Evolutionary conservation across 2,797 vertebrate species (phyloP).

Genomic region (Arrhamphus sclerolepis): DNA sequence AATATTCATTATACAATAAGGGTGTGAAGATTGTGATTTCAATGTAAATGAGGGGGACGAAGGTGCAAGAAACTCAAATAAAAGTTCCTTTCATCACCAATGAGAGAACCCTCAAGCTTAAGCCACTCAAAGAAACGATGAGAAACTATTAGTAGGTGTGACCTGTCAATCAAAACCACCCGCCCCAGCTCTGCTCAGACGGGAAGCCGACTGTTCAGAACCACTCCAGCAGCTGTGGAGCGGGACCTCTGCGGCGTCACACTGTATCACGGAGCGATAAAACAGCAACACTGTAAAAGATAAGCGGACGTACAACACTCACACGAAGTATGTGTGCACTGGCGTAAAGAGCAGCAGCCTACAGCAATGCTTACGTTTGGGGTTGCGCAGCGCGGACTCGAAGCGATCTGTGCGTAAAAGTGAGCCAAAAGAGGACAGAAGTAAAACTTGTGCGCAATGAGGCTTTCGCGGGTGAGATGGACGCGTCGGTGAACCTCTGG

Average conservation of each 20-base stretch:
- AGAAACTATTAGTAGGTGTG: conserved; percentile 53
- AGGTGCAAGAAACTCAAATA: not conserved
- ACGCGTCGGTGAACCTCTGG: conserved; percentile 29
- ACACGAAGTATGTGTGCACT: conserved; percentile 57
- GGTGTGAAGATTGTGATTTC: not conserved
- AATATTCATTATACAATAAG: not conserved
- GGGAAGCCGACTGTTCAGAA: conserved; percentile 52
- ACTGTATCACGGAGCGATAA: conserved; percentile 33
- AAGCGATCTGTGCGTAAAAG: conserved; percentile 55
- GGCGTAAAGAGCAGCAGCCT: not conserved
- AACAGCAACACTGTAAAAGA: conserved; percentile 67
- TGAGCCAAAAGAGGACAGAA: conserved; percentile 20
- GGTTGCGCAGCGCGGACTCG: conserved; percentile 16
- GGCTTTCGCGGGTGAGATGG: conserved; percentile 37
- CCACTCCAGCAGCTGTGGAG: conserved; percentile 59
- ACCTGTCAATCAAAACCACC: conserved; percentile 69
- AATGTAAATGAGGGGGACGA: not conserved
- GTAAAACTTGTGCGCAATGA: conserved; percentile 12
- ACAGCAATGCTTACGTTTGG: conserved; percentile 34
- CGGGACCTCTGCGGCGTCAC: conserved; percentile 43
- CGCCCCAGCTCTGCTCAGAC: conserved; percentile 57
- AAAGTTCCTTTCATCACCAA: not conserved
- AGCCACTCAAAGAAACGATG: conserved; percentile 20
- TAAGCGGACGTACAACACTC: conserved; percentile 40
- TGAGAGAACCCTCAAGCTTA: conserved; percentile 32